Conservation (phyloP, 2,113 vertebrate genomes). For the Bufo gargarizans region DNA sequence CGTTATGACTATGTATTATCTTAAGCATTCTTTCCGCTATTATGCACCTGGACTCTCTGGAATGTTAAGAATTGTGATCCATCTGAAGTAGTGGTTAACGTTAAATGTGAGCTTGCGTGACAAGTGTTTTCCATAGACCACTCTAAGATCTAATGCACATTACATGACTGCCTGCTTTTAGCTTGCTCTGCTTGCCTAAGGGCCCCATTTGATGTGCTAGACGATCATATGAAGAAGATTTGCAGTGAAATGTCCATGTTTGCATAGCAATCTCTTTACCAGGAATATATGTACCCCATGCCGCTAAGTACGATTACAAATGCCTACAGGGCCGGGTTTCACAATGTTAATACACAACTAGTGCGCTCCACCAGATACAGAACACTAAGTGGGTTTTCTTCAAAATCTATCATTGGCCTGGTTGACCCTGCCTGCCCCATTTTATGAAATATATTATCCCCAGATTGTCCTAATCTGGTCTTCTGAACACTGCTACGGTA, state of each 20-base stretch:
- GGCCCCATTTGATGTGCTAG: constrained; percentile 23
- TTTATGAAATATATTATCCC: background rate
- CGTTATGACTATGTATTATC: constrained; percentile 9
- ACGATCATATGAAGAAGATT: constrained; percentile 1
- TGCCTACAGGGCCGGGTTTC: background rate
- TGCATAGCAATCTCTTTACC: background rate
- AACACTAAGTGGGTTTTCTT: background rate
- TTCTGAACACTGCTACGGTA: background rate
- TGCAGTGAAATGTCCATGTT: constrained; percentile 9
- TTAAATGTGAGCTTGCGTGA: constrained; percentile 29
- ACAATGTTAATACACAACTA: background rate
- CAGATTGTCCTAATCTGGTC: background rate
- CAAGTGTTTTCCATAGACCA: constrained; percentile 24
- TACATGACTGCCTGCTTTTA: constrained; percentile 28
- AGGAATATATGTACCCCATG: background rate
- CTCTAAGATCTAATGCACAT: constrained; percentile 10
- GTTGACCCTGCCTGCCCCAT: background rate
- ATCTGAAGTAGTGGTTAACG: background rate
- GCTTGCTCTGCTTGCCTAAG: constrained; percentile 15
- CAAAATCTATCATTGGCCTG: background rate
- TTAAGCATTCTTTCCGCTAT: constrained; percentile 9
- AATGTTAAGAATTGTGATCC: constrained; percentile 8
- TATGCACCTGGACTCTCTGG: background rate
- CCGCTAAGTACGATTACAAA: background rate
- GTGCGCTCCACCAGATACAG: background rate